A percentile compares a stretch with the other conserved stretches of the same genome.
Conservation (phyloP, 1,140 invertebrate genomes). For the Philopotamus ludificatus region DNA sequence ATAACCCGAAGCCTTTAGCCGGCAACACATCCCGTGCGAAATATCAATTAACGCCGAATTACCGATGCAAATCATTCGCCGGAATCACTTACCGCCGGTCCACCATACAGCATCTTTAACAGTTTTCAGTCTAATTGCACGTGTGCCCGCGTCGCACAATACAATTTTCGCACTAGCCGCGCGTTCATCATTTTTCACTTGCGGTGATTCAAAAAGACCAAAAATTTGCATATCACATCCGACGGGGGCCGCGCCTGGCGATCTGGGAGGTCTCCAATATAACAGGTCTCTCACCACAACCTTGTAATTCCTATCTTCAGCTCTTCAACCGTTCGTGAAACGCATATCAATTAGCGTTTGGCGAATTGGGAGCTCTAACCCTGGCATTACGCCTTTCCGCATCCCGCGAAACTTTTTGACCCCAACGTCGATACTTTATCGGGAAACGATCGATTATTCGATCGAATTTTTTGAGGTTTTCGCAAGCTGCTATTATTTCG, state of each 20-base stretch:
- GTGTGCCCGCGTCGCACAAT: too few relatives aligned
- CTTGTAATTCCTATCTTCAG: slow-evolving; percentile 21
- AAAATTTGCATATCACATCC: slow-evolving; percentile 14
- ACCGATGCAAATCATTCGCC: not conserved
- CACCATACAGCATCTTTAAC: not conserved
- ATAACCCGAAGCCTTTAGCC: too few relatives aligned
- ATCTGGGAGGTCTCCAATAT: slow-evolving; percentile 23
- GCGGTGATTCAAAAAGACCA: slow-evolving; percentile 4
- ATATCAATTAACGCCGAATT: not conserved
- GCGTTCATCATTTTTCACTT: slow-evolving; percentile 12
- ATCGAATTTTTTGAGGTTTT: not conserved
- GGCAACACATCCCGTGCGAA: not conserved
- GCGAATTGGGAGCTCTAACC: slow-evolving; percentile 2
- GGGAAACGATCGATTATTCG: not conserved
- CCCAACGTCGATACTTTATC: not conserved
- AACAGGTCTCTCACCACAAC: slow-evolving; percentile 22
- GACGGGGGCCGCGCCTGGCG: slow-evolving; percentile 4
- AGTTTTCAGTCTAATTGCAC: too few relatives aligned
- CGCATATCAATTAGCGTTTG: slow-evolving; percentile 16
- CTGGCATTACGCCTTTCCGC: not conserved
- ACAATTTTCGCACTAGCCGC: not conserved
- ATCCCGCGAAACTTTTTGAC: not conserved
- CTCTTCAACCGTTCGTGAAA: slow-evolving; percentile 8
- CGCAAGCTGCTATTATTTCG: not conserved
- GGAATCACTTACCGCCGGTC: not conserved